Base-by-base conservation (phyloP, 2,888 invertebrate species). In the Ferrisia virgata region DNA sequence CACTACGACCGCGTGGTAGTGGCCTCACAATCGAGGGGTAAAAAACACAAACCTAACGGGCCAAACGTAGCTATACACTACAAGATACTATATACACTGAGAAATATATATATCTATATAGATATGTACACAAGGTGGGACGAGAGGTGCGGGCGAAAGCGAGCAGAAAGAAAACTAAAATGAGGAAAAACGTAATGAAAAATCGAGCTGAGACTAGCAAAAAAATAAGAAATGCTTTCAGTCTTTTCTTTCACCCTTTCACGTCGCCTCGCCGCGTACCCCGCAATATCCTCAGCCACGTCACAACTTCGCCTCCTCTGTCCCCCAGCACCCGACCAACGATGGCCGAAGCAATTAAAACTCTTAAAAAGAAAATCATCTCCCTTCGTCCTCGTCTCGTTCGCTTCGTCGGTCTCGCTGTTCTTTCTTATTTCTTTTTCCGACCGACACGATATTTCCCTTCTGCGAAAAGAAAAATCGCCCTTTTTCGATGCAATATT, bases 261-360 rank as follows among this genome's bases (percentile, higher is more conserved):
- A 81, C 82, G 39, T 40, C 78, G 78, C 43, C 64, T 47, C 25
- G n/a, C 85, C 11, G n/a, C 72, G 40, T 22, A 11, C 15, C 72
- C 36, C 13, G n/a, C n/a, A n/a, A n/a, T n/a, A n/a, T n/a, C 72
- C 22, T 6, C 28, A n/a, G 22, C 28, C 11, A 39, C 36, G 82
- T 22, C 64, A 40, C 64, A 39, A 28, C 25, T 40, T 9, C 22
- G 5, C 53, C n/a, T 53, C 47, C 15, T 28, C 80, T 43, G 28
- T 43, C 80, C 80, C 80, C 47, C 6, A 64, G 36, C 86, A 85
- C 85, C 84, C 85, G 85, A 86, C 86, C 86, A 87, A 86, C 86
- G 87, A 87, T 87, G 87, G 87, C 86, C 87, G 87, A 87, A 87
- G 87, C 87, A 87, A 87, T 87, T 87, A 87, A 87, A 87, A 87